Evolutionary conservation across 2,797 vertebrate genomes (phyloP).

Genomic region (Stomatorhinus walkeri): DNA sequence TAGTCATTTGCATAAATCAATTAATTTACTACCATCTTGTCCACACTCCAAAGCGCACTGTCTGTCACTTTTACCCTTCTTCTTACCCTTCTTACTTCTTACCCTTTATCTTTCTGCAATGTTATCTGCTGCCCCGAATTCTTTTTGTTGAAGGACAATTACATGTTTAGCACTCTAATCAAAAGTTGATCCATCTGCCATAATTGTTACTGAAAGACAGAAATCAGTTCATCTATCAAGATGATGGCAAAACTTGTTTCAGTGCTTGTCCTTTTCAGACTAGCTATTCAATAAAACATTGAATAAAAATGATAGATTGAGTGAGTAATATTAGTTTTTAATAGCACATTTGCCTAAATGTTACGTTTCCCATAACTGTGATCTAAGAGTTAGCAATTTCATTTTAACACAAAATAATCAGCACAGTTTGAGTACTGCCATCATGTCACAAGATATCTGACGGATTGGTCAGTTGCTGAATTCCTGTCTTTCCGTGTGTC

Average conservation of each 20-base stretch:
- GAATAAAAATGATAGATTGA: not conserved
- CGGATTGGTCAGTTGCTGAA: not conserved
- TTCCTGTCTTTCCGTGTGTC: not conserved
- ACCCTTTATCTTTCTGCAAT: not conserved
- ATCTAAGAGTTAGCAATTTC: not conserved
- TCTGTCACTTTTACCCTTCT: constrained; percentile 6
- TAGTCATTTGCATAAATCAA: not conserved
- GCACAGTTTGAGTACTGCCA: not conserved
- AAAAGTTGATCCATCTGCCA: not conserved
- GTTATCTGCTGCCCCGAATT: not conserved
- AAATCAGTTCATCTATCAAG: constrained; percentile 1
- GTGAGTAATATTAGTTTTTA: not conserved
- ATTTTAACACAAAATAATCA: not conserved
- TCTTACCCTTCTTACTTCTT: no score
- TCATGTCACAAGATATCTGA: not conserved
- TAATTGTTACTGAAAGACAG: not conserved
- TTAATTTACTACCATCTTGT: constrained; percentile 23
- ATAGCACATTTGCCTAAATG: not conserved
- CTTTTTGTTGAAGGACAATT: constrained; percentile 13
- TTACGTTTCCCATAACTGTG: not conserved
- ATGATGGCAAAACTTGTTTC: not conserved
- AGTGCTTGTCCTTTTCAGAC: not conserved
- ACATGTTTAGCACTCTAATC: not conserved
- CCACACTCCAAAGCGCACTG: constrained; percentile 39
- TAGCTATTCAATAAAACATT: constrained; percentile 13